Percentiles rank a stretch among this genome's conserved stretches.
Conservation (phyloP, 2,888 invertebrate species). For the Lamellibrachia satsuma region DNA sequence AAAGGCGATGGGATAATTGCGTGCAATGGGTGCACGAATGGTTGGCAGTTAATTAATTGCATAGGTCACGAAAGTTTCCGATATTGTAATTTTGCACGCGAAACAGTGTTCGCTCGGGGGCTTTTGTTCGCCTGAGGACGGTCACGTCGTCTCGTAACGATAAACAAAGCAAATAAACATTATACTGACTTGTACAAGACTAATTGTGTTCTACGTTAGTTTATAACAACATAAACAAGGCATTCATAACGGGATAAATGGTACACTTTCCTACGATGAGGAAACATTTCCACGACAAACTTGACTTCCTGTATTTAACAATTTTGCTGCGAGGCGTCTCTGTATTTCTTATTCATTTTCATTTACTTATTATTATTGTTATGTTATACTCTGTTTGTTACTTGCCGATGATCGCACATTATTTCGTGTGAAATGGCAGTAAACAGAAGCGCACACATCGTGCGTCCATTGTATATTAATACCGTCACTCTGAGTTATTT, state of each 20-base stretch:
- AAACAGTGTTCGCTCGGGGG: background rate
- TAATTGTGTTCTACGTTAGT: background rate
- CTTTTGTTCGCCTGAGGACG: background rate
- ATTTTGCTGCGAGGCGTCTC: background rate
- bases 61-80: background rate
- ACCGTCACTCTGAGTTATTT: background rate
- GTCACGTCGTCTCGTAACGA: background rate
- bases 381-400: background rate
- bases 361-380: background rate
- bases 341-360: background rate
- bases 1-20: background rate
- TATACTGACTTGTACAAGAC: background rate
- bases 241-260: background rate
- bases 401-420: background rate
- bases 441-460: background rate
- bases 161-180: background rate
- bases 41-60: slow-evolving; percentile 1
- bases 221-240: background rate
- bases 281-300: background rate
- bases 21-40: background rate
- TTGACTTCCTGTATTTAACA: background rate
- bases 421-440: background rate
- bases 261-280: background rate
- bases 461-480: background rate
- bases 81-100: background rate